These are phyloP conservation scores for human DNA, from an alignment of 2,113 vertebrate species.

Conservation along the genomic window DNA sequence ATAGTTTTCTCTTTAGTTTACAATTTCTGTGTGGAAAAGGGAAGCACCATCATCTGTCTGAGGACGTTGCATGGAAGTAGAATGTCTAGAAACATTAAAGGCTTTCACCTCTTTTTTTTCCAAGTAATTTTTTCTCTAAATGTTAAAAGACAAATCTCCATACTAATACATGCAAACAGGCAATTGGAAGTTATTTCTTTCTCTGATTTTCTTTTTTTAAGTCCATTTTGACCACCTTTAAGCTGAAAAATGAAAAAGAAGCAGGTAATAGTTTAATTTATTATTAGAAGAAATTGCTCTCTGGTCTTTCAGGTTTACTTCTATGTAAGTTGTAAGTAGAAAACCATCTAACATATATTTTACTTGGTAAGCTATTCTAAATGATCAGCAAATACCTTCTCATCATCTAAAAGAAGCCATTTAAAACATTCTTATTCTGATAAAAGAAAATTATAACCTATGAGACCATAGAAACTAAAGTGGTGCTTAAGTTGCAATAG, in stretches of 20 bases:
- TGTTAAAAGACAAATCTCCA: constrained; percentile 8
- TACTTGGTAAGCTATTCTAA: constrained; percentile 90
- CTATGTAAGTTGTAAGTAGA: constrained; percentile 86
- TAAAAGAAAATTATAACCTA: constrained; percentile 81
- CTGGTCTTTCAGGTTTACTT: constrained; percentile 86
- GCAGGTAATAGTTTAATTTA: constrained; percentile 90
- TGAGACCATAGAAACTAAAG: constrained; percentile 74
- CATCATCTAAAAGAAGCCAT: constrained; percentile 77
- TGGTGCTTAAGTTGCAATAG: constrained; percentile 73
- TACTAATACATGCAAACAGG: constrained; percentile 69
- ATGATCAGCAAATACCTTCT: constrained; percentile 83
- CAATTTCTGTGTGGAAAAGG: not conserved
- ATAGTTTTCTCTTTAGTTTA: not conserved
- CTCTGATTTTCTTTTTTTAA: not conserved
- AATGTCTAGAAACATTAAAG: not conserved
- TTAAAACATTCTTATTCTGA: constrained; percentile 79
- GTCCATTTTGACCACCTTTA: constrained; percentile 49
- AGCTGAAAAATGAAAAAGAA: constrained; percentile 86
- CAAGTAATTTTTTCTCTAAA: not conserved
- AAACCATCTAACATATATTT: constrained; percentile 90
- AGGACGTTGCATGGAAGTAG: not conserved
- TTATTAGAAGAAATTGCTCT: constrained; percentile 91
- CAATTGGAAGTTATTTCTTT: constrained; percentile 76
- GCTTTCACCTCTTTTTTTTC: not conserved
- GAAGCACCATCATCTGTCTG: not conserved